Evolutionary conservation across 1,140 invertebrate genomes (phyloP).

Genomic region (Charaxes varanes): DNA sequence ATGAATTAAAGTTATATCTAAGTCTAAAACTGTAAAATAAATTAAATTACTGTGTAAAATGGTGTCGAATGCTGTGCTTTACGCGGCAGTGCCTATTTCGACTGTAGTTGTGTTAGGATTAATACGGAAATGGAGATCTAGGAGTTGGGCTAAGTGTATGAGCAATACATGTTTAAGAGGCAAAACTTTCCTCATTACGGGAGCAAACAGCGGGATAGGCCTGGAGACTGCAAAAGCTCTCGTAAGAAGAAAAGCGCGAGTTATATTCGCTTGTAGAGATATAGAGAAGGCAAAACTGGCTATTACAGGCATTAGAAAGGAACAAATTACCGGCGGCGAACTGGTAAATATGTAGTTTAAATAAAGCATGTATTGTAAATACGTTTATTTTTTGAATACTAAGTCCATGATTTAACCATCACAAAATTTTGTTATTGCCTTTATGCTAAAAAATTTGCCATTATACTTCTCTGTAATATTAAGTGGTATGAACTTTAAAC

Average conservation of each 20-base stretch:
- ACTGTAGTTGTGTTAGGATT: slow-evolving; percentile 53
- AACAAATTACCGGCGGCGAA: slow-evolving; percentile 73
- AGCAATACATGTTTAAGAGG: slow-evolving; percentile 60
- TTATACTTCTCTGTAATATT: too few relatives aligned
- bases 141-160: slow-evolving; percentile 58
- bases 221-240: slow-evolving; percentile 82
- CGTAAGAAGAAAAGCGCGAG: slow-evolving; percentile 78
- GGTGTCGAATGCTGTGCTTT: slow-evolving; percentile 42
- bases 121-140: slow-evolving; percentile 58
- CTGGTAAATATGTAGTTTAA: slow-evolving; percentile 50
- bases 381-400: background rate
- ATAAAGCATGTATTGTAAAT: background rate
- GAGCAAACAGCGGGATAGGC: slow-evolving; percentile 87
- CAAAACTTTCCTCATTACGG: slow-evolving; percentile 82
- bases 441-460: too few relatives aligned
- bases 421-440: too few relatives aligned
- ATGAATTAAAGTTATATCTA: too few relatives aligned
- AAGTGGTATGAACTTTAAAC: too few relatives aligned
- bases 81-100: slow-evolving; percentile 61
- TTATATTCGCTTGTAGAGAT: slow-evolving; percentile 85
- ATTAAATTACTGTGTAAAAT: slow-evolving; percentile 26
- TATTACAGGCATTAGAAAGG: slow-evolving; percentile 76
- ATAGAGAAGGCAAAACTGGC: slow-evolving; percentile 76
- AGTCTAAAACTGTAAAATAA: too few relatives aligned
- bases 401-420: too few relatives aligned